Evolutionary conservation across 2,113 vertebrate genomes (phyloP), one percentile per base, ranked within the genome.

Genomic region (Sorex fumeus): DNA sequence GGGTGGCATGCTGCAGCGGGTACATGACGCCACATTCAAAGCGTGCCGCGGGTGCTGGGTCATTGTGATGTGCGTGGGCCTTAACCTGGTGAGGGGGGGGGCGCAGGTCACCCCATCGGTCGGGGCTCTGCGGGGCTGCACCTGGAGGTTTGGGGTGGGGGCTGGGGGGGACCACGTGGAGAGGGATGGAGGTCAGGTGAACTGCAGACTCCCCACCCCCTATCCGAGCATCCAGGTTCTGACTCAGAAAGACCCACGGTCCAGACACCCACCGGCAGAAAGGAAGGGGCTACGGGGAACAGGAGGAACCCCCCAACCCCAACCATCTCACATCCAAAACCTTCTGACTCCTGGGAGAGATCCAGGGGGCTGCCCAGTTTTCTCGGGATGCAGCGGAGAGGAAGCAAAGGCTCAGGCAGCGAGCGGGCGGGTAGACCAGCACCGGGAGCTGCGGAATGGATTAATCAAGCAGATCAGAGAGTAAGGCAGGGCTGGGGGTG

Each of bases 311-410:
- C n/a, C 8, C 0, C 45, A 45, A 47, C 25, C 25, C 47, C 45
- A 36, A 27, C 23, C 0, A 28, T 7, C 64, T 11, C 25, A 64
- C 23, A 66, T 11, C 64, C 4, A 85, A 77, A 13, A 13, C 62
- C 40, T 36, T 84, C 64, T 82, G 85, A 93, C 83, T 91, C 75
- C 60, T 1, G 11, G 66, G 34, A 77, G 72, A 79, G 89, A 77
- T 67, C 79, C 80, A 79, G 60, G 5, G 3, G 25, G 43, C 21
- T 10, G 67, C 40, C 53, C 6, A 69, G 82, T 40, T 91, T 87
- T 66, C 6, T 0, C n/a, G 32, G 89, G 74, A 32, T 4, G 21
- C 1, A n/a, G 3, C 4, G 0, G 71, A 53, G 7, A 32, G 69
- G 64, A 77, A 62, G 16, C 28, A 64, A 81, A 74, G 64, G 23